Conservation (phyloP, 92 coral and sea anemone species). For the Anthopleura xanthogrammica region DNA sequence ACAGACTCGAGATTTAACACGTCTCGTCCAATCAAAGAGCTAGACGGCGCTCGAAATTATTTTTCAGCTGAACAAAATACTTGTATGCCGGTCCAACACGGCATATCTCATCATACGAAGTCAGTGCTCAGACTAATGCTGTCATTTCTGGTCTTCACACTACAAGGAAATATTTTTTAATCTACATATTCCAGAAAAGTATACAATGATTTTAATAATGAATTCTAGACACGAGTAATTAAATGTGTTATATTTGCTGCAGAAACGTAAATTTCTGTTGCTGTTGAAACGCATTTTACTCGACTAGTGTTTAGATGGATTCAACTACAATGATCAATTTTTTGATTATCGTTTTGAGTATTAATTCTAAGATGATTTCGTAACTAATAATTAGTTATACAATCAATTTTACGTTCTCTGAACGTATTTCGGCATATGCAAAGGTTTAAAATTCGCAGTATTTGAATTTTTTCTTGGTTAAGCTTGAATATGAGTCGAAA, state of each 20-base stretch:
- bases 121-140: too few relatives aligned
- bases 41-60: too few relatives aligned
- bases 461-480: neutral
- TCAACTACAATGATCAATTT: neutral
- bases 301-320: neutral
- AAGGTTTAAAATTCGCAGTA: neutral
- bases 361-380: neutral
- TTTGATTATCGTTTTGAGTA: neutral
- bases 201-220: neutral
- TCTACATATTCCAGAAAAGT: neutral
- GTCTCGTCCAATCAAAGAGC: too few relatives aligned
- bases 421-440: neutral
- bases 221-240: neutral
- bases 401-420: neutral
- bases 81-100: too few relatives aligned
- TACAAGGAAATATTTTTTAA: too few relatives aligned
- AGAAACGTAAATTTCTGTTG: neutral
- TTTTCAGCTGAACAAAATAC: too few relatives aligned
- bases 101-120: too few relatives aligned
- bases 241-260: neutral
- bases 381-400: neutral
- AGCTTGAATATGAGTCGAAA: too few relatives aligned
- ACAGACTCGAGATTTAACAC: too few relatives aligned
- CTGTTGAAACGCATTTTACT: neutral
- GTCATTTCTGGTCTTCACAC: too few relatives aligned